Evolutionary conservation across 2,113 vertebrate genomes (phyloP).

Genomic region (Rafetus swinhoei): DNA sequence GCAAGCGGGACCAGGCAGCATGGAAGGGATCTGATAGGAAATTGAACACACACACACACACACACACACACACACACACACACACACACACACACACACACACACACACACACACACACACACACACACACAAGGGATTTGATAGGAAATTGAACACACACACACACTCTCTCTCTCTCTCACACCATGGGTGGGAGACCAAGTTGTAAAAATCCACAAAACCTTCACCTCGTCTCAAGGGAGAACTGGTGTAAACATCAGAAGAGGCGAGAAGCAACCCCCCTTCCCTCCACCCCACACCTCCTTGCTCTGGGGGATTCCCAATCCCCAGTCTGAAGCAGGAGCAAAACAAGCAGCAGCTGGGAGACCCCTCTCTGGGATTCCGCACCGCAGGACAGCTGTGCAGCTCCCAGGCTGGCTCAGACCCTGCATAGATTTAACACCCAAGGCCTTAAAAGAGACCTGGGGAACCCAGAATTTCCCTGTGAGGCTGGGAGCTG

Average conservation of each 20-base stretch:
- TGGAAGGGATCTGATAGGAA: conserved; percentile 75
- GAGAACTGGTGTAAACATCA: neutral
- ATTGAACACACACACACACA: conserved; percentile 7
- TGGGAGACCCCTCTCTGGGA: neutral
- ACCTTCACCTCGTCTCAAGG: neutral
- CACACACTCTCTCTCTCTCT: too few relatives aligned
- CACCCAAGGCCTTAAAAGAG: neutral
- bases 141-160: conserved; percentile 67
- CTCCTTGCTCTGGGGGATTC: neutral
- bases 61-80: too few relatives aligned
- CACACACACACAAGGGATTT: conserved; percentile 47
- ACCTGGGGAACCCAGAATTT: neutral
- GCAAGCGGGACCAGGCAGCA: conserved; percentile 79
- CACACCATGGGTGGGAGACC: too few relatives aligned
- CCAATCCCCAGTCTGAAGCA: neutral
- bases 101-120: too few relatives aligned
- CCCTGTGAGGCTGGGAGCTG: neutral
- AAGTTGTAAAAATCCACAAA: too few relatives aligned
- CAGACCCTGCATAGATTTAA: neutral
- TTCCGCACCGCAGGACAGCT: neutral
- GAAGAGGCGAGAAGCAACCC: neutral
- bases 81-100: too few relatives aligned
- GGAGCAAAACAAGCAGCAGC: neutral
- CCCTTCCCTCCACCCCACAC: neutral
- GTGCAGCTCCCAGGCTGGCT: neutral